A percentile compares a stretch with the other conserved stretches of the same genome.
Conservation (phyloP, 2,888 invertebrate species). For the Camponotus fellah region DNA sequence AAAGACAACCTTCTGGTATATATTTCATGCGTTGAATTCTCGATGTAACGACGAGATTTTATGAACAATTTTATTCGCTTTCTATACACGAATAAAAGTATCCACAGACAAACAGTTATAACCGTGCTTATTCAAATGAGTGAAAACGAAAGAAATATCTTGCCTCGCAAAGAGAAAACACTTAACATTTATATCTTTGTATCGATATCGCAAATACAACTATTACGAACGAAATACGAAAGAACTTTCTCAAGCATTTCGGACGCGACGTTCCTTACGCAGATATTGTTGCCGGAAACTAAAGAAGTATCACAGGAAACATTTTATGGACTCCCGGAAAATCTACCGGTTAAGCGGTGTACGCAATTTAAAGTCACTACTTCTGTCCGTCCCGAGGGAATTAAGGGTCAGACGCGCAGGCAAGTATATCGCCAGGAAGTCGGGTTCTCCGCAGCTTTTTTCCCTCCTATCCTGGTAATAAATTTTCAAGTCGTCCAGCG, state of each 20-base stretch:
- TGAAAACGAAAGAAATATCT: conserved; percentile 9
- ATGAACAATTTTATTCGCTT: conserved; percentile 69
- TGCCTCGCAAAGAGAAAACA: background rate
- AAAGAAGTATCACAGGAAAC: conserved; percentile 32
- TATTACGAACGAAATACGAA: background rate
- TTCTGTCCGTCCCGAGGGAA: conserved; percentile 57
- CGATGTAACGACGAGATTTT: conserved; percentile 67
- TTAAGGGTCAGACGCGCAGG: conserved; percentile 54
- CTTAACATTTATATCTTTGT: conserved; percentile 17
- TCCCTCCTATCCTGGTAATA: conserved; percentile 70
- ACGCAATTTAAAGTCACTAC: conserved; percentile 62
- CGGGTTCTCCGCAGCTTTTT: conserved; percentile 61
- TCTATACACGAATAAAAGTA: conserved; percentile 50
- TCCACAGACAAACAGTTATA: conserved; percentile 56
- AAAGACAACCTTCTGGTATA: conserved; percentile 66
- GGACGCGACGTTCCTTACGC: background rate
- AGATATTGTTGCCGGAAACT: conserved; percentile 26
- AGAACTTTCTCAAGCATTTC: conserved; percentile 5
- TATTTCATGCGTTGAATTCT: conserved; percentile 62
- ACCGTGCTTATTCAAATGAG: conserved; percentile 29
- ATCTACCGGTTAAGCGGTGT: conserved; percentile 58
- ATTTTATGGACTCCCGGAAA: conserved; percentile 32
- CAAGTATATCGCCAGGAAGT: conserved; percentile 56
- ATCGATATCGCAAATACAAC: background rate
- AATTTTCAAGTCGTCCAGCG: conserved; percentile 75